Base-by-base conservation (phyloP, 2,797 vertebrate species). In the Heteromormyrus szaboi region DNA sequence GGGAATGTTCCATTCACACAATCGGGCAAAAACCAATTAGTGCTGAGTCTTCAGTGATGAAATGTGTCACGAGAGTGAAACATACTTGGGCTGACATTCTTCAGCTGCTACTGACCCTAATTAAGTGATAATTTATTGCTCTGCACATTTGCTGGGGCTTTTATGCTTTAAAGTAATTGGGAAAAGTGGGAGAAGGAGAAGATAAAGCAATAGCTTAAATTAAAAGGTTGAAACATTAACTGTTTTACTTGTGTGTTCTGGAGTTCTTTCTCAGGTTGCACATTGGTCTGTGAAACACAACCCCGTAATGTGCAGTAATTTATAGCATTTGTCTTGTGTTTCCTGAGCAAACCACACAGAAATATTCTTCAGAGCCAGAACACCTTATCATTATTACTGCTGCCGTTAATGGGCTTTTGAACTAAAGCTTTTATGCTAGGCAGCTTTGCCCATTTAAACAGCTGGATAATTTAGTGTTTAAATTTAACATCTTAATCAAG, bases 101-200 rank as follows among this genome's bases (percentile, higher is more conserved):
- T 88, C 93, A 91, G 91, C 91, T 88, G 87, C 91, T 90, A 91
- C 84, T 56, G 91, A 87, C 90, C 89, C 93, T 95, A 94, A 95
- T 95, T 95, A 95, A 92, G 92, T 93, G 93, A 92, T 94, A 94
- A 95, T 94, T 95, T 92, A 95, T 93, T 93, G 93, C 93, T 89
- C 94, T 94, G 90, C 90, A 93, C 93, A 93, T 91, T 91, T 93
- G 93, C 88, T 29, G 92, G 89, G 88, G 92, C 92, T 94, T 94
- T 94, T 93, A 94, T 94, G 90, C 94, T 92, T 93, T 92, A 92
- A 90, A 92, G 92, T 94, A 94, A 94, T 93, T 94, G 92, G 91
- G 79, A 90, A 89, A 92, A 91, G 90, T 90, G 89, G 37, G 93
- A 91, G 90, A 88, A 90, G 8, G 62, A 90, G 88, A 88, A 22